phyloP scores from a whole-genome alignment of 2,113 vertebrate genomes.

The Lonchura striata region DNA sequence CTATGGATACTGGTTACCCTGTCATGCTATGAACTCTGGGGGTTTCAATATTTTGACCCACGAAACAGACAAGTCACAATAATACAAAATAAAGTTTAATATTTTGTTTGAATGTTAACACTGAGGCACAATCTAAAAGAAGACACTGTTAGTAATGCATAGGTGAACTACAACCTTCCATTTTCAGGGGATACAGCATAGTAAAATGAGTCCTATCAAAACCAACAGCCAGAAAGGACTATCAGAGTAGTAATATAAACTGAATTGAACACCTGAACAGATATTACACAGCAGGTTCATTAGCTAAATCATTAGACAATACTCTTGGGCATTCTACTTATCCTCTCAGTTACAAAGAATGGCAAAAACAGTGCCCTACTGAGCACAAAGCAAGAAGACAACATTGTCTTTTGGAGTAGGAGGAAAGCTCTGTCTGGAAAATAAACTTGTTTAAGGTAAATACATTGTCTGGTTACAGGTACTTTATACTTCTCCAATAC shows the following conservation, averaged over 20 bases:
- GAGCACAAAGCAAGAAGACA: not conserved
- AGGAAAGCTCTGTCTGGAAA: not conserved
- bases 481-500: not conserved
- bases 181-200: not conserved
- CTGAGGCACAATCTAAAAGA: not conserved
- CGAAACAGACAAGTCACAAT: not conserved
- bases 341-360: not conserved
- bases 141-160: not conserved
- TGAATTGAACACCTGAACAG: slow-evolving; percentile 42
- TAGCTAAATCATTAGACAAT: slow-evolving; percentile 43
- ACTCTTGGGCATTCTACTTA: slow-evolving; percentile 6
- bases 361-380: not conserved
- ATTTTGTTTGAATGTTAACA: not conserved
- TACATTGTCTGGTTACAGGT: not conserved
- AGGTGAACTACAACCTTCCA: not conserved
- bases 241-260: slow-evolving; percentile 6
- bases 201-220: slow-evolving; percentile 19
- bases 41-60: not conserved
- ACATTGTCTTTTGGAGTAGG: not conserved
- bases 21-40: not conserved
- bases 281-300: slow-evolving; percentile 28
- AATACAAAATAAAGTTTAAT: not conserved
- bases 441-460: not conserved
- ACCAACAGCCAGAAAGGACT: slow-evolving; percentile 14
- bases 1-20: not conserved